A percentile compares a stretch with the other conserved stretches of the same genome.
Evolutionary conservation across 2,797 vertebrate genomes (phyloP).

Genomic region (Falco berigora): DNA sequence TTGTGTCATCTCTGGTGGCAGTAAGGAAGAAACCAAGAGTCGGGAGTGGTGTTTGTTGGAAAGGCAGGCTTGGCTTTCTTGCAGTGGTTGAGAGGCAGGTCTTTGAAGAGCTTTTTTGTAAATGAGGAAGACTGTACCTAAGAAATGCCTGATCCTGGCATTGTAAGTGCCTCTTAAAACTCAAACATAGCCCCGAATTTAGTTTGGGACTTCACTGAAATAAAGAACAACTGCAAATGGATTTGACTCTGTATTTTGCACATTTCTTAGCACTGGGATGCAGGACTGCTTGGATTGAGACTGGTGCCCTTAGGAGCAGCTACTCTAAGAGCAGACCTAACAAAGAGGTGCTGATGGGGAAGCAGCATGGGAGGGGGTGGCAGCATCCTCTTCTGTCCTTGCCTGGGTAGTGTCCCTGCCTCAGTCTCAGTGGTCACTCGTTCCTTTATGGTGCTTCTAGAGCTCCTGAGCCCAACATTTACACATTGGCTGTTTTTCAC

Average conservation of each 20-base stretch:
- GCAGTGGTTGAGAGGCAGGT: background rate
- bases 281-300: background rate
- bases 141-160: background rate
- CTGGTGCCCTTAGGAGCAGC: background rate
- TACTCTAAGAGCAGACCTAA: background rate
- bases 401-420: background rate
- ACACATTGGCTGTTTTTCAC: background rate
- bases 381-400: background rate
- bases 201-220: background rate
- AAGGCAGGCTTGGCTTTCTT: background rate
- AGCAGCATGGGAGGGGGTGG: rapidly evolving
- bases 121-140: background rate
- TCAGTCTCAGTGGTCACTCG: background rate
- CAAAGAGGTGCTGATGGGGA: background rate
- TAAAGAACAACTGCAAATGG: background rate
- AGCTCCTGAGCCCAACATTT: background rate
- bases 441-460: background rate
- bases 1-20: background rate
- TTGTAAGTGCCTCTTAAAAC: background rate
- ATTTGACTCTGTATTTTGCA: background rate
- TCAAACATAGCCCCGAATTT: background rate
- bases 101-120: background rate
- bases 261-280: background rate
- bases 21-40: background rate
- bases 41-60: background rate